Evolutionary conservation across 2,888 invertebrate species (phyloP), one percentile per base, ranked within the genome.

Genomic region (Drosophila anceps): DNA sequence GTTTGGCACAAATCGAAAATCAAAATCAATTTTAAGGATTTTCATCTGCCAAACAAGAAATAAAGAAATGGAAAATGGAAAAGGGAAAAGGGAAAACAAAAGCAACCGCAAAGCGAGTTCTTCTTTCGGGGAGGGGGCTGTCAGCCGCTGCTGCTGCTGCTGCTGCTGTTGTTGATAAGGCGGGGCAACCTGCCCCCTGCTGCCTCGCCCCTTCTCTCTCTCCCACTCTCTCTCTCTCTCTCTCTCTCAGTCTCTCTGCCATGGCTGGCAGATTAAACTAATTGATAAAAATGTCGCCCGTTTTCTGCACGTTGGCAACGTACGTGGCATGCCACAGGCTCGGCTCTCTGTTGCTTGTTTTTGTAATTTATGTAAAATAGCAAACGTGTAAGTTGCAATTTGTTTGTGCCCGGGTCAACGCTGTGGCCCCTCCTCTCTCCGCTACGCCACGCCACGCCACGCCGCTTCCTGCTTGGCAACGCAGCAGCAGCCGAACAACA

Each of bases 271-370:
- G 88, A 85, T 89, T 89, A 84, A 85, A 85, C 90, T 89, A 89
- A 88, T 88, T 88, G 88, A 88, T 88, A 88, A 89, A 89, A 88
- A 85, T 89, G 88, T 84, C 79, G 85, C 81, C 81, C 76, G 86
- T 81, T 82, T 79, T 81, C 73, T 71, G 81, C 70, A 80, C 65
- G 81, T 80, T 80, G 77, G 48, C 77, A 69, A 51, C 69, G 84
- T 80, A 81, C 81, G 81, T 80, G 80, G 75, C 75, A 65, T 71
- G 77, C 74, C 75, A 66, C 77, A 63, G 41, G 55, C 51, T 61
- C 69, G 46, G 27, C 24, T 29, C 29, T 70, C 61, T 73, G 75
- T 69, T 67, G 73, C 73, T 77, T 79, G 76, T 74, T 81, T 73
- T 81, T 81, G 86, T 85, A 85, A 85, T 85, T 85, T 88, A 85